phyloP scores from a whole-genome alignment of 1,140 invertebrate genomes.

The Sminthurides bifidus region DNA sequence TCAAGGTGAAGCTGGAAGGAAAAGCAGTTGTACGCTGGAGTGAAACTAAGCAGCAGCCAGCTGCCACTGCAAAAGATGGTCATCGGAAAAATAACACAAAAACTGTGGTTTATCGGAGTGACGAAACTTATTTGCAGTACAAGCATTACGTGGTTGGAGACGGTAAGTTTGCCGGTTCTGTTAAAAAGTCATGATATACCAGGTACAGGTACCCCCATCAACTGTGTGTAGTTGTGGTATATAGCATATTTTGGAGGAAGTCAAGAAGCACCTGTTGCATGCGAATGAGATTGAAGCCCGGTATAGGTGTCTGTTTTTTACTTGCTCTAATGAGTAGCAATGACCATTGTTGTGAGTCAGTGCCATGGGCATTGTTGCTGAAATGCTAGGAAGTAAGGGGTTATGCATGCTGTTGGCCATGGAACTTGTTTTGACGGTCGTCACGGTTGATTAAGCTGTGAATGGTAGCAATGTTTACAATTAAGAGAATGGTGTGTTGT shows the following conservation, averaged over 20 bases:
- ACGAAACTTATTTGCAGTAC: conserved; percentile 10
- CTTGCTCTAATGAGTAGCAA: not conserved
- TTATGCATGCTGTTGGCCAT: not conserved
- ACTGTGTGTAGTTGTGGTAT: too few relatives aligned
- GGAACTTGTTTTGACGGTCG: too few relatives aligned
- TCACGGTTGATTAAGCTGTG: too few relatives aligned
- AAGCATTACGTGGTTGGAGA: conserved; percentile 9
- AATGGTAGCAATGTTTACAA: too few relatives aligned
- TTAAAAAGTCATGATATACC: not conserved
- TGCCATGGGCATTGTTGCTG: not conserved
- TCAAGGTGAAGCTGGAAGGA: conserved; percentile 17
- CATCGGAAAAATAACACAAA: not conserved
- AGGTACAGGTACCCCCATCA: conserved; percentile 2
- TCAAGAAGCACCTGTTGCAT: too few relatives aligned
- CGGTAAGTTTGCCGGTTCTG: not conserved
- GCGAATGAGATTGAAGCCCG: too few relatives aligned
- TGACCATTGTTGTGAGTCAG: not conserved
- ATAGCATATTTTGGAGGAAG: too few relatives aligned
- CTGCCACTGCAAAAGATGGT: not conserved
- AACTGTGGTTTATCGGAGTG: conserved; percentile 1
- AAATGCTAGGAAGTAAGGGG: not conserved
- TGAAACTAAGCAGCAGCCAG: not conserved
- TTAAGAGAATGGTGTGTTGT: not conserved
- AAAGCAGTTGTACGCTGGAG: conserved; percentile 16
- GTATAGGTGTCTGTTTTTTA: too few relatives aligned